Base-by-base conservation (phyloP, 2,113 vertebrate genomes). In the Crypturellus undulatus region DNA sequence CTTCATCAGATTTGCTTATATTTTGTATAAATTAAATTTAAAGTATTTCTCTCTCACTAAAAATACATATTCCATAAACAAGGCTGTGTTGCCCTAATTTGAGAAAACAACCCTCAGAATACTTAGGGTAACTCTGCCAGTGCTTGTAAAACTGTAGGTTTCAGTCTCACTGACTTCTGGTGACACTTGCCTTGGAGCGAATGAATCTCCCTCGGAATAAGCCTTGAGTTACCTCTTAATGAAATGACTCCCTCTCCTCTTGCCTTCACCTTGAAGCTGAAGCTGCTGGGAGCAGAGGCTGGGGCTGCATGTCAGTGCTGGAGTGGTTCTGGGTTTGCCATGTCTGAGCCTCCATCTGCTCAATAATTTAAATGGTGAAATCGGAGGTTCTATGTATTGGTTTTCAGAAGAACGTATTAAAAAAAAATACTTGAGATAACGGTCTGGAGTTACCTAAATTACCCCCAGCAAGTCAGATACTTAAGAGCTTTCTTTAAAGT, bases 131-230 rank as follows among this genome's bases (percentile, higher is more conserved):
- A 40, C 81, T 34, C 84, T 58, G 70, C n/a, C 8, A 3, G 4
- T 87, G 87, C 68, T 84, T 78, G 84, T 84, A 68, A 96, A 92
- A 19, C 78, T 51, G 80, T 84, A 15, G 77, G 49, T 84, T 77
- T 70, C 30, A 32, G 78, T 76, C 84, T 92, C 0, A 3, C 79
- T 87, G 60, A 75, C 69, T 89, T 73, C 19, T 64, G 87, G 42
- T 82, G 64, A 68, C 81, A 30, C 87, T 84, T 71, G 69, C 84
- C 81, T 96, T 78, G 51, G 89, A 76, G 89, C 54, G 78, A 96
- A 70, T 65, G 84, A 68, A 51, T 82, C 0, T 2, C 63, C 79
- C 70, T 78, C 70, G 51, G 79, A 96, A 64, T 92, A 92, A 71
- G 65, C 32, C 26, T 19, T 3, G 49, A 78, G 43, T 52, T 85